These are phyloP conservation scores for Drosophila prolongata DNA, from an alignment of 2,888 invertebrate genomes.

Conservation along the genomic window DNA sequence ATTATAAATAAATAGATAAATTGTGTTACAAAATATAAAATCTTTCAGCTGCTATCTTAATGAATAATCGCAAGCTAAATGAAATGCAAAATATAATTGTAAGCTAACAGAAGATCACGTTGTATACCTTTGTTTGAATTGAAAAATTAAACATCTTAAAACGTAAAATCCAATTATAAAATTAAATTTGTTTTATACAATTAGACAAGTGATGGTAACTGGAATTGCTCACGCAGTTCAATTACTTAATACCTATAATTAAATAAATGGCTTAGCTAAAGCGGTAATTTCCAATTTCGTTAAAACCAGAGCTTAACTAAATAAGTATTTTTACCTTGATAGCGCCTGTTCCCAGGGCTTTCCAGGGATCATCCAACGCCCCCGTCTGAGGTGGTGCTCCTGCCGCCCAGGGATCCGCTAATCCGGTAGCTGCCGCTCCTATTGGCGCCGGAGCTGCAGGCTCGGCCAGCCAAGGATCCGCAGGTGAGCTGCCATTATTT, in stretches of 20 bases:
- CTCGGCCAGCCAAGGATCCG: conserved; percentile 82
- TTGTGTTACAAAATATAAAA: no score
- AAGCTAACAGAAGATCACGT: no score
- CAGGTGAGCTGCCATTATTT: conserved; percentile 53
- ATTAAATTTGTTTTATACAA: background rate
- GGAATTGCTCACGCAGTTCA: background rate
- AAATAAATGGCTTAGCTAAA: no score
- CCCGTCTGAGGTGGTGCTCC: conserved; percentile 72
- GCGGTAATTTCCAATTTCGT: no score
- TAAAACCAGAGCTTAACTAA: background rate
- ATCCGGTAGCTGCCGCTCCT: conserved; percentile 33
- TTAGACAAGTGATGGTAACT: background rate
- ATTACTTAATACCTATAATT: background rate
- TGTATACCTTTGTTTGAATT: no score
- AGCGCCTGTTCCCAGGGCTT: conserved; percentile 78
- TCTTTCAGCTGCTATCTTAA: no score
- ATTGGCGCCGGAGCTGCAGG: conserved; percentile 26
- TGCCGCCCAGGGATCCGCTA: conserved; percentile 71
- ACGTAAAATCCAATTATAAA: background rate
- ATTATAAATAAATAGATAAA: no score
- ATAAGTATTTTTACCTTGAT: conserved; percentile 66
- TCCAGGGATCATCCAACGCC: conserved; percentile 87
- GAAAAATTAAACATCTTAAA: background rate
- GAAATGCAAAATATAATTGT: no score
- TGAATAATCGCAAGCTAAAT: no score